Evolutionary conservation across 2,797 vertebrate genomes (phyloP).

Genomic region (Gymnocypris eckloni): DNA sequence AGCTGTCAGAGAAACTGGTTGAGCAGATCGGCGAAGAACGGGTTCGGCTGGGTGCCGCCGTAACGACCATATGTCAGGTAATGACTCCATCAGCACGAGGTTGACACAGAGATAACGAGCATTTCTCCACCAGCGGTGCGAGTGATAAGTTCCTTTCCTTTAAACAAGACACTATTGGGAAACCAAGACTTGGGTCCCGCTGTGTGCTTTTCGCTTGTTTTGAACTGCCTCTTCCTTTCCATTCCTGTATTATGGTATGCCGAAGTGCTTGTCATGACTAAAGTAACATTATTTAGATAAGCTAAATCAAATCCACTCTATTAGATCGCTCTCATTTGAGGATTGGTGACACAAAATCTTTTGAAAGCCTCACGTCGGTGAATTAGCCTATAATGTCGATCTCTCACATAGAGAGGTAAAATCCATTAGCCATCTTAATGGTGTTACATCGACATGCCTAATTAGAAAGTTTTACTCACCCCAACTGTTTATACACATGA

Average conservation of each 20-base stretch:
- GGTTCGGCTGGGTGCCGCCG: conserved; percentile 74
- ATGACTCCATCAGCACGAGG: conserved; percentile 72
- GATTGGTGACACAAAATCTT: conserved; percentile 56
- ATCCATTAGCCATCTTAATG: conserved; percentile 58
- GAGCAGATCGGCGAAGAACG: conserved; percentile 72
- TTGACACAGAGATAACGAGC: conserved; percentile 67
- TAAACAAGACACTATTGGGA: conserved; percentile 1
- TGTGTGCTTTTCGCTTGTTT: conserved; percentile 34
- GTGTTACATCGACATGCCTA: conserved; percentile 47
- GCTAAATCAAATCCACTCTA: conserved; percentile 49
- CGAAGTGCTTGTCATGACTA: conserved; percentile 42
- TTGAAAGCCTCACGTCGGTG: conserved; percentile 55
- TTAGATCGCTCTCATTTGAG: conserved; percentile 44
- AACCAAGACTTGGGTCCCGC: not conserved
- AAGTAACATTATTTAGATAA: conserved; percentile 47
- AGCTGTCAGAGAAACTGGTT: conserved; percentile 77
- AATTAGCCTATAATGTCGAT: conserved; percentile 52
- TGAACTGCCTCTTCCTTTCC: not conserved
- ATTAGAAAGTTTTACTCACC: conserved; percentile 56
- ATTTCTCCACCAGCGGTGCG: conserved; percentile 27
- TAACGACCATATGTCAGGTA: conserved; percentile 83
- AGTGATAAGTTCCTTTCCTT: conserved; percentile 14
- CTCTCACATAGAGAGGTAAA: conserved; percentile 61
- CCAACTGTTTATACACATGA: conserved; percentile 41
- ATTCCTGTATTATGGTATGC: not conserved